Percentiles rank a stretch among this genome's conserved stretches.
phyloP scores from a whole-genome alignment of 1,140 invertebrate genomes.

The Zaprionus taronus region DNA sequence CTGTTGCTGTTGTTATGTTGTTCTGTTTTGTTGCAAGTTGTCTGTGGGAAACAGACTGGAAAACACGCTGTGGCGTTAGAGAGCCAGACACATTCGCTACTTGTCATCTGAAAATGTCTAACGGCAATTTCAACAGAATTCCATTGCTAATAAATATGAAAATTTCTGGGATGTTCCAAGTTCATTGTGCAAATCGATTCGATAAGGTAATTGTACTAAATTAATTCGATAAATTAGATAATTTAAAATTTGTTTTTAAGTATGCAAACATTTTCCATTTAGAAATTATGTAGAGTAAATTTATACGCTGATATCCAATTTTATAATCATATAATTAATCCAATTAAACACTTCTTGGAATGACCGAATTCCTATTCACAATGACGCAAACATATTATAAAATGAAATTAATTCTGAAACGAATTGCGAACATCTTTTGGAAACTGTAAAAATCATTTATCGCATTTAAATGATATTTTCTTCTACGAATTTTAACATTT shows the following conservation, averaged over 20 bases:
- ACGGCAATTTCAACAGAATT: constrained; percentile 7
- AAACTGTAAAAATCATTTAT: background rate
- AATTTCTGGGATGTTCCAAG: background rate
- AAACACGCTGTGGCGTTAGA: constrained; percentile 14
- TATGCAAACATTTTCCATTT: too few relatives aligned
- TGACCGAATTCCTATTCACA: too few relatives aligned
- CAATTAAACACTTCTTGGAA: too few relatives aligned
- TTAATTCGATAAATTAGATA: too few relatives aligned
- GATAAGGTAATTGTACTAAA: background rate
- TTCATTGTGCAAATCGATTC: background rate
- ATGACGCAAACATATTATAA: background rate
- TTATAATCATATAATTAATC: too few relatives aligned
- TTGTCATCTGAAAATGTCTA: constrained; percentile 22
- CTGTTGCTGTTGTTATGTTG: background rate
- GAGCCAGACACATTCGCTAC: constrained; percentile 14
- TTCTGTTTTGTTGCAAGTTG: constrained; percentile 11
- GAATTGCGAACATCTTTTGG: background rate
- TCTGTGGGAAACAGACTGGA: constrained; percentile 32
- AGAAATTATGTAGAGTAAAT: too few relatives aligned
- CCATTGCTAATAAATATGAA: constrained; percentile 7
- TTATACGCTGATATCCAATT: too few relatives aligned
- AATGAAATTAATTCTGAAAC: background rate
- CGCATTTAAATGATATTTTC: background rate
- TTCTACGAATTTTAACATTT: constrained; percentile 2
- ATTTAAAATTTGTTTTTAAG: too few relatives aligned